These are phyloP conservation scores for Galemys pyrenaicus DNA, from an alignment of 2,113 vertebrate genomes.

Conservation along the genomic window DNA sequence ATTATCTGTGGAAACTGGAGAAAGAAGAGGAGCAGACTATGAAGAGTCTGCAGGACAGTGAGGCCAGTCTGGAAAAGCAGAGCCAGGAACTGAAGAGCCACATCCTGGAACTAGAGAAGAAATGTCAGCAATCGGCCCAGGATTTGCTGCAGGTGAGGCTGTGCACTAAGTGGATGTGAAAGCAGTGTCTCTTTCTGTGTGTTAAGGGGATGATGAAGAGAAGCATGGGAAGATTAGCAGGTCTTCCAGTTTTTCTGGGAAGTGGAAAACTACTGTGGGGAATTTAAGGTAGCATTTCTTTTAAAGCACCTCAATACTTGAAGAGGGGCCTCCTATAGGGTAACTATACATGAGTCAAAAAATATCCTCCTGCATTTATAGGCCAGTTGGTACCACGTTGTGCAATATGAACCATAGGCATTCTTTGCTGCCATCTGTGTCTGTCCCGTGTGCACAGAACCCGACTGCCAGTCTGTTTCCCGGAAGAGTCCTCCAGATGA, in stretches of 20 bases:
- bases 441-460: not conserved
- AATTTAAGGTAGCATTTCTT: not conserved
- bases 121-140: conserved; percentile 54
- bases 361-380: not conserved
- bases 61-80: not conserved
- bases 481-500: not conserved
- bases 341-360: not conserved
- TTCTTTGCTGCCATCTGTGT: not conserved
- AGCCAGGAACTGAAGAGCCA: not conserved
- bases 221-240: not conserved
- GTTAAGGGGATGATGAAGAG: too few species aligned
- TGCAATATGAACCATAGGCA: not conserved
- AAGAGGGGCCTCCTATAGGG: not conserved
- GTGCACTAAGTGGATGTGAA: not conserved
- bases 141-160: conserved; percentile 61
- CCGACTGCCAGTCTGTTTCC: not conserved
- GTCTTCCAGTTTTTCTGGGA: not conserved
- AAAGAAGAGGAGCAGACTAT: not conserved
- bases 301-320: not conserved
- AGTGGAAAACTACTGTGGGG: not conserved
- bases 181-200: too few species aligned
- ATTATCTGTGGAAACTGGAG: conserved; percentile 37
- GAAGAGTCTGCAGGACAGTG: not conserved
- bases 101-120: conserved; percentile 33
- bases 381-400: not conserved